Evolutionary conservation across 2,888 invertebrate genomes (phyloP).

Genomic region (Chorisops tibialis): DNA sequence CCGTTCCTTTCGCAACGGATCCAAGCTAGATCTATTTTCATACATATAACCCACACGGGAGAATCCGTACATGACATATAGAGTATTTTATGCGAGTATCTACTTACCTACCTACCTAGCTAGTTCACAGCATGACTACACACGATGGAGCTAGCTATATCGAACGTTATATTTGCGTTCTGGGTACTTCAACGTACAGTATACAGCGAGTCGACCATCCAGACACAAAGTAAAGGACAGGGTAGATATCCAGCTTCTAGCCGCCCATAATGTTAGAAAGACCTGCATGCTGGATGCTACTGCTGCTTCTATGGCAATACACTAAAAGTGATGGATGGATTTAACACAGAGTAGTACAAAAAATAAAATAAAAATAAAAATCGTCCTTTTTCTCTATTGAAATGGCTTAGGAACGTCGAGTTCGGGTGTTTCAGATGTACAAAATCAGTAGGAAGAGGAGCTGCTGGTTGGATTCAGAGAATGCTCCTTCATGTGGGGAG

Average conservation of each 20-base stretch:
- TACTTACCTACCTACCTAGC: background rate
- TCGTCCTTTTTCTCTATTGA: background rate
- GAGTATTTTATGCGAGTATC: background rate
- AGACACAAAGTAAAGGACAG: slow-evolving; percentile 4
- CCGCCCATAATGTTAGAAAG: slow-evolving; percentile 2
- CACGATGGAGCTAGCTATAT: too few relatives aligned
- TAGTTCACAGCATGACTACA: too few relatives aligned
- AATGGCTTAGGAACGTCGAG: too few relatives aligned
- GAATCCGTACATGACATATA: slow-evolving; percentile 26
- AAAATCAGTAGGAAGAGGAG: too few relatives aligned
- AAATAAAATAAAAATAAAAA: background rate
- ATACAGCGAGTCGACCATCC: slow-evolving; percentile 1
- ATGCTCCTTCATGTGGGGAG: background rate
- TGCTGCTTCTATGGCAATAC: slow-evolving; percentile 11
- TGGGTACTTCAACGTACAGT: background rate
- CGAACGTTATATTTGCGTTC: background rate
- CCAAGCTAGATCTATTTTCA: background rate
- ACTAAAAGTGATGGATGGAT: slow-evolving; percentile 30
- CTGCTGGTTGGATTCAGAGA: too few relatives aligned
- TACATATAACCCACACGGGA: slow-evolving; percentile 19
- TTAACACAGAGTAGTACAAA: slow-evolving; percentile 11
- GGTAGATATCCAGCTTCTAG: background rate
- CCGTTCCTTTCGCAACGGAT: too few relatives aligned
- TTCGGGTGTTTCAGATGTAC: too few relatives aligned
- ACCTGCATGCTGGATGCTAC: background rate